Base-by-base conservation (phyloP, 2,797 vertebrate genomes). In the Pseudochromis fuscus region DNA sequence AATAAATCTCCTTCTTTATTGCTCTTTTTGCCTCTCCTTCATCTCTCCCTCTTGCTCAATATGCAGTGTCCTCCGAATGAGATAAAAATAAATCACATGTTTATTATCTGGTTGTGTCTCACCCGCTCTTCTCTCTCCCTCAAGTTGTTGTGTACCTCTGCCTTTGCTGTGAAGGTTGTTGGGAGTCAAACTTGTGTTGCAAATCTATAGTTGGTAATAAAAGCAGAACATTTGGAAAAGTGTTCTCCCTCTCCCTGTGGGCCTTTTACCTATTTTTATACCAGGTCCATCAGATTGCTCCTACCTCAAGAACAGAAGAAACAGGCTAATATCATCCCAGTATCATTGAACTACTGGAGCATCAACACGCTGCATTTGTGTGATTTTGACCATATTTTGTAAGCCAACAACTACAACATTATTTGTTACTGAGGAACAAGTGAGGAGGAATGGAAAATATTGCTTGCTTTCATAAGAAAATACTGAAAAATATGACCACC, bases 1-100 rank as follows among this genome's bases (percentile, higher is more conserved):
- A 80, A 93, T 94, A 94, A 94, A 94, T 94, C 93, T 85, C 46
- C 61, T 24, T 60, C 75, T 92, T 93, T 93, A 94, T 93, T 88
- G 85, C 85, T 83, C 77, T 61, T 70, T 80, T 82, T 60, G 44
- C 63, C 60, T 74, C 63, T 45, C 77, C 73, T 73, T 79, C 81
- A 75, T 79, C 80, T 75, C 67, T 68, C 65, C 75, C 55, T 46
- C 80, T 77, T 83, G 70, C 77, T 84, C 88, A 74, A 71, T 79
- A 87, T 77, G 77, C 81, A 64, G 72, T 37, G 85, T 88, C 86
- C 81, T 88, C 85, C 25, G 44, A 81, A 74, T 60, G 68, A 77
- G 74, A 82, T 87, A 75, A 75, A 91, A 78, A 92, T 92, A 92
- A 91, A 93, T 93, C 89, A 91, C 53, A 48, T 68, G 59, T 92